Evolutionary conservation across 2,113 vertebrate species (phyloP).

Genomic region (Acrocephalus arundinaceus): DNA sequence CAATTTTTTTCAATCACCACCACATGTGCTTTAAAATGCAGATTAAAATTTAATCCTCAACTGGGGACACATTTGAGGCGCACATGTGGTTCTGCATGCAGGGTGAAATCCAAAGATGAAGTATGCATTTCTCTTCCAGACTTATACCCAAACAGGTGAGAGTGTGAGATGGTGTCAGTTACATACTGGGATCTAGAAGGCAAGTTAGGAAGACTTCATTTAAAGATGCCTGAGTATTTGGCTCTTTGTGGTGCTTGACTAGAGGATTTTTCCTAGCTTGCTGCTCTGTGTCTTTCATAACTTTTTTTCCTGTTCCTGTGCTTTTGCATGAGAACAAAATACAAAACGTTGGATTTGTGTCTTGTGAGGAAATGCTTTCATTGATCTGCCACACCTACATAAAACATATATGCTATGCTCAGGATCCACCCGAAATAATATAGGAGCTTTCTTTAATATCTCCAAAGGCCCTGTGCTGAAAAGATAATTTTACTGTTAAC

Average conservation of each 20-base stretch:
- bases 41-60: not conserved
- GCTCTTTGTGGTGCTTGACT: not conserved
- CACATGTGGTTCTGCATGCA: not conserved
- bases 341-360: not conserved
- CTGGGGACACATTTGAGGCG: not conserved
- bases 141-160: not conserved
- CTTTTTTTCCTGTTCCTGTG: not conserved
- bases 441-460: not conserved
- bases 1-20: not conserved
- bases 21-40: not conserved
- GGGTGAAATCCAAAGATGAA: not conserved
- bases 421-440: not conserved
- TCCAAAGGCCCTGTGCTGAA: not conserved
- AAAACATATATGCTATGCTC: not conserved
- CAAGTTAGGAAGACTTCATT: not conserved
- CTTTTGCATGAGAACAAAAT: not conserved
- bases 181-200: not conserved
- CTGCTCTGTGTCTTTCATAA: not conserved
- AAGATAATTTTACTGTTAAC: slow-evolving; percentile 7
- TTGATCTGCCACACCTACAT: not conserved
- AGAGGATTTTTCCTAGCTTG: not conserved
- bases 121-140: not conserved
- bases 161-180: not conserved
- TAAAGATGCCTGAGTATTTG: not conserved
- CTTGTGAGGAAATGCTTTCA: not conserved